These are phyloP conservation scores for Heliconius ismenius DNA, from an alignment of 2,888 invertebrate genomes.

Conservation along the genomic window DNA sequence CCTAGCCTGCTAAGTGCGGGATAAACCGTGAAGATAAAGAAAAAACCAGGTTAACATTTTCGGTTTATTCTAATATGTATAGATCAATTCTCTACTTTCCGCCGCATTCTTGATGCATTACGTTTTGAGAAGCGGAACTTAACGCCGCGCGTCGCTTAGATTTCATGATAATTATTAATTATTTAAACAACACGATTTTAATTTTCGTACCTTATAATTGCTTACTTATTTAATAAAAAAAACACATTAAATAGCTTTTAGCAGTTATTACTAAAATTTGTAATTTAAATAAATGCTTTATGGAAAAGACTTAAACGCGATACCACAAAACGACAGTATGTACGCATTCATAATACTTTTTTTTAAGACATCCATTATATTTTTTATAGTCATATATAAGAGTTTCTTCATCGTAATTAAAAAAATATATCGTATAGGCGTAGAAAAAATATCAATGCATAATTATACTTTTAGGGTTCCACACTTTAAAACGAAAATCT, in stretches of 20 bases:
- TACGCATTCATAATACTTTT: neutral
- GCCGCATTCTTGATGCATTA: neutral
- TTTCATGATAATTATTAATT: neutral
- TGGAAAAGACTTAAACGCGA: constrained; percentile 20
- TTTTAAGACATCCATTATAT: neutral
- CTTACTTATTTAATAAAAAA: neutral
- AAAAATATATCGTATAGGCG: too few relatives aligned
- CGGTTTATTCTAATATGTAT: too few relatives aligned
- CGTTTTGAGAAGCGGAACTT: neutral
- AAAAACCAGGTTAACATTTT: too few relatives aligned
- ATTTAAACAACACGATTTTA: neutral
- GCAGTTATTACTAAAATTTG: neutral
- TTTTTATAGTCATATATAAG: neutral
- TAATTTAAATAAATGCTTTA: neutral
- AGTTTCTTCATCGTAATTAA: too few relatives aligned
- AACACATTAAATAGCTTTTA: neutral
- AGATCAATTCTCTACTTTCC: neutral
- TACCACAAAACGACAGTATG: neutral
- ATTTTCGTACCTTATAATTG: neutral
- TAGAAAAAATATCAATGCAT: too few relatives aligned
- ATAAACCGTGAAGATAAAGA: too few relatives aligned
- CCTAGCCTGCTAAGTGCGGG: too few relatives aligned
- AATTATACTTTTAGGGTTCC: too few relatives aligned
- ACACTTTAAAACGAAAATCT: too few relatives aligned
- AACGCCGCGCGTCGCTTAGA: neutral